Base-by-base conservation (phyloP, 2,888 invertebrate genomes). In the Cryptocephalus primarius region DNA sequence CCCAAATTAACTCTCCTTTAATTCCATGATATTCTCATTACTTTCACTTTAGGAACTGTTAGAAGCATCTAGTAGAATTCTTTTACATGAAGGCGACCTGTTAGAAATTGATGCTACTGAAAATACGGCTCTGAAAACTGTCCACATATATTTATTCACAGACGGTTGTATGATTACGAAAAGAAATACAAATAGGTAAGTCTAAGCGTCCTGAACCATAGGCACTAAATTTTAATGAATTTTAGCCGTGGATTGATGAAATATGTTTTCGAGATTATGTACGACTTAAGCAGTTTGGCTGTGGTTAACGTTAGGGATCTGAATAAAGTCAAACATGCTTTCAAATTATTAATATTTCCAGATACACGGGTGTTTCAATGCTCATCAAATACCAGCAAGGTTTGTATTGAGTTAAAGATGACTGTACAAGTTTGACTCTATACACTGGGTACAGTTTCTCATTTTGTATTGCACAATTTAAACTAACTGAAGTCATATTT, bases 221-320 rank as follows among this genome's bases (percentile, higher is more conserved):
- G n/a, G 10, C 4, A 11, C 12, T 36, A 6, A 36, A 36, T 2
- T 36, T 36, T 14, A 33, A 43, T 39, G 1, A 38, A 42, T 32
- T 11, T 22, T 48, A 76, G 75, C 52, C 74, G 85, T 55, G 88
- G 88, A 8, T 83, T 86, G 42, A 84, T 85, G 63, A 79, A 87
- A 60, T 91, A 88, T 65, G 83, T 85, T 66, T 88, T 86, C 73
- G 88, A 90, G 70, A 79, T 79, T 9, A 78, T 85, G 62, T 91
- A 90, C 67, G 87, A 90, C 57, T 75, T 92, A 39, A 89, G 90
- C 63, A 90, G 85, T 66, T 74, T 95, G 58, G 95, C 94, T 14
- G 88, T 95, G 31, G 93, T 96, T 0, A 96, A 96, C 69, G 91
- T 95, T 43, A 76, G 88, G 59, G 91, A 95, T 72, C 76, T 89